These are phyloP conservation scores for Ptychoptera contaminata DNA, from an alignment of 2,888 invertebrate species.

Conservation along the genomic window DNA sequence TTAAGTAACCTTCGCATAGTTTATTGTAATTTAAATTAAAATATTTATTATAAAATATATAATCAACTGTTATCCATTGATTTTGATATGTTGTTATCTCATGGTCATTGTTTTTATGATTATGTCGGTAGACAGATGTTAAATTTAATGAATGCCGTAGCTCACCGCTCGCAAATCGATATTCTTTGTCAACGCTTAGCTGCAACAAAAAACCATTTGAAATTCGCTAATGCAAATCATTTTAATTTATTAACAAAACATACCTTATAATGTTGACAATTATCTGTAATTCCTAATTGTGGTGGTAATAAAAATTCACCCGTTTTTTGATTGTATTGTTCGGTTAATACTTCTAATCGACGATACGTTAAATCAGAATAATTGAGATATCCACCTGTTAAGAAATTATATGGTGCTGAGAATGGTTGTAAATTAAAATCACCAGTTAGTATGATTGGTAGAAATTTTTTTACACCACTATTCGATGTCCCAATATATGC, in stretches of 20 bases:
- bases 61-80: slow-evolving; percentile 71
- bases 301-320: slow-evolving; percentile 16
- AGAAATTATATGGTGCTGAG: slow-evolving; percentile 52
- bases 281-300: slow-evolving; percentile 38
- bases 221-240: no score
- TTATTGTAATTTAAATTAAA: slow-evolving; percentile 10
- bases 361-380: slow-evolving; percentile 25
- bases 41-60: slow-evolving; percentile 61
- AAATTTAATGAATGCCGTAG: slow-evolving; percentile 52
- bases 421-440: slow-evolving; percentile 79
- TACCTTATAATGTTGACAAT: slow-evolving; percentile 34
- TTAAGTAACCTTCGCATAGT: slow-evolving; percentile 22
- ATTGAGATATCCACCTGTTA: slow-evolving; percentile 44
- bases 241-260: no score
- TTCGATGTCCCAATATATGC: slow-evolving; percentile 33
- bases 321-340: slow-evolving; percentile 4
- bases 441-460: slow-evolving; percentile 77
- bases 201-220: no score
- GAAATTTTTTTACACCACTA: slow-evolving; percentile 22
- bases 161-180: slow-evolving; percentile 31
- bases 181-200: slow-evolving; percentile 5
- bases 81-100: slow-evolving; percentile 67
- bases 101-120: slow-evolving; percentile 13
- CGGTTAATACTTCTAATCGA: slow-evolving; percentile 11
- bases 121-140: slow-evolving; percentile 49